phyloP scores from a whole-genome alignment of 2,797 vertebrate genomes.

The Pangasius sanitwongsei region DNA sequence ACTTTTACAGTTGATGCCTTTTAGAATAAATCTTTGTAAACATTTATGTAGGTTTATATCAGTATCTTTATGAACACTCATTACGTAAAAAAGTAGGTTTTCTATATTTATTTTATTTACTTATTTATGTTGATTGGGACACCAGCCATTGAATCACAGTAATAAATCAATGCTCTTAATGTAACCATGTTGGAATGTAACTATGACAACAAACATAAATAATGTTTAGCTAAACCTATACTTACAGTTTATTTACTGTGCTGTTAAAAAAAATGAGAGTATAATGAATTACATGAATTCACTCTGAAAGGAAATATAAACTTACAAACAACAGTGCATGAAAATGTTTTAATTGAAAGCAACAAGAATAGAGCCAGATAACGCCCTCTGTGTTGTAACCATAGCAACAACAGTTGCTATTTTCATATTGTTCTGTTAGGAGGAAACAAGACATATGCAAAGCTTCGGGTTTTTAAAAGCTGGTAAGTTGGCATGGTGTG shows the following conservation, averaged over 20 bases:
- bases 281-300: neutral
- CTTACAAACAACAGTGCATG: neutral
- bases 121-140: neutral
- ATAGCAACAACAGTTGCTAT: neutral
- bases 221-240: neutral
- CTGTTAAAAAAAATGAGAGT: neutral
- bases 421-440: neutral
- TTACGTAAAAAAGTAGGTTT: neutral
- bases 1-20: neutral
- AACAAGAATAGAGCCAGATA: neutral
- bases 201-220: neutral
- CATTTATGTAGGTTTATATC: neutral
- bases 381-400: neutral
- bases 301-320: neutral
- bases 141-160: neutral
- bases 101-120: neutral
- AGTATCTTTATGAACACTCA: neutral
- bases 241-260: neutral
- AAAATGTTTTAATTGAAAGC: neutral
- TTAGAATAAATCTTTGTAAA: neutral
- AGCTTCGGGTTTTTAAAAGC: neutral
- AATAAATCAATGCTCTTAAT: neutral
- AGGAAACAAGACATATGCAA: neutral
- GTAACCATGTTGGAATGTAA: neutral
- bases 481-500: neutral